Conservation (phyloP, 2,888 invertebrate genomes). For the Drosophila multiciliata region DNA sequence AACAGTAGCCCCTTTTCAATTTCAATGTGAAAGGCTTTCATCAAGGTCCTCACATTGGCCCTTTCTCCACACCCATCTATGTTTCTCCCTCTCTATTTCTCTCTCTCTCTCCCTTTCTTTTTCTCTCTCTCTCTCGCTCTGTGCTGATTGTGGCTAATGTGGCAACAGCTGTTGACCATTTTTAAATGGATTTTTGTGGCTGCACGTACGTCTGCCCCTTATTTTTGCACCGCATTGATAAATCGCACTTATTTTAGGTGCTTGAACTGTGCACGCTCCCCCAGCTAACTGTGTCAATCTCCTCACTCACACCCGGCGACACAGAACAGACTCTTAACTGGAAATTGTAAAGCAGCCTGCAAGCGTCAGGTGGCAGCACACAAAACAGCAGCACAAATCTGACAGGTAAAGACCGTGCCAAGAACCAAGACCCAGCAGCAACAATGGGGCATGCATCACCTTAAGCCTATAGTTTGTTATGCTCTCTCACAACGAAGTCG, state of each 20-base stretch:
- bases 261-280: conserved; percentile 8
- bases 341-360: conserved; percentile 8
- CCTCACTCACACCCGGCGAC: not conserved
- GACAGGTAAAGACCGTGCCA: conserved; percentile 29
- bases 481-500: conserved; percentile 6
- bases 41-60: conserved; percentile 29
- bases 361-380: conserved; percentile 24
- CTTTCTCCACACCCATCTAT: not conserved
- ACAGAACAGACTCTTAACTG: conserved; percentile 17
- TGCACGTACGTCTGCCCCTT: conserved; percentile 20
- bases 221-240: conserved; percentile 51
- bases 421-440: conserved; percentile 14
- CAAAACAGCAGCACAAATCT: conserved; percentile 20
- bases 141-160: conserved; percentile 62
- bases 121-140: not conserved
- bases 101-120: not conserved
- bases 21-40: conserved; percentile 58
- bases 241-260: conserved; percentile 50
- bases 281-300: conserved; percentile 6
- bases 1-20: conserved; percentile 52
- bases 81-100: not conserved
- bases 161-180: conserved; percentile 68
- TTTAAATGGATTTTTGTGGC: conserved; percentile 54
- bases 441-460: conserved; percentile 16
- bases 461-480: conserved; percentile 23